Evolutionary conservation across 2,888 invertebrate genomes (phyloP).

Genomic region (Carpatolechia fugitivella): DNA sequence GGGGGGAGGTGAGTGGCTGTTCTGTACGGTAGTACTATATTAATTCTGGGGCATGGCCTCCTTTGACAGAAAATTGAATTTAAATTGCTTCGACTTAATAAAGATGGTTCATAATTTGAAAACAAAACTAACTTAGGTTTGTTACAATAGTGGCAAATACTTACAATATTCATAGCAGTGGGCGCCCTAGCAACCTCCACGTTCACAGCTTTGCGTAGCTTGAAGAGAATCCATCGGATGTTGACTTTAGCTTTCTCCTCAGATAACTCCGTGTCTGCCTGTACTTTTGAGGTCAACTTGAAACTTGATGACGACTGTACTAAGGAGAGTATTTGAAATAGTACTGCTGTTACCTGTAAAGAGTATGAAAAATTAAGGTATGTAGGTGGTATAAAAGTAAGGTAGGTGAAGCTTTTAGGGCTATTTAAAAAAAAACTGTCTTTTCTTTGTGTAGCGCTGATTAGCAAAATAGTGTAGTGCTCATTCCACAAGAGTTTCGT

Average conservation of each 20-base stretch:
- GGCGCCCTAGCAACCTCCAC: constrained; percentile 87
- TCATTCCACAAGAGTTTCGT: too few relatives aligned
- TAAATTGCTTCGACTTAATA: too few relatives aligned
- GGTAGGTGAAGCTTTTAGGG: too few relatives aligned
- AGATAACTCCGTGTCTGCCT: constrained; percentile 45
- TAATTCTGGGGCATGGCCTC: too few relatives aligned
- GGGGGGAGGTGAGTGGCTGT: too few relatives aligned
- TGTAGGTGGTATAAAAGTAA: background rate
- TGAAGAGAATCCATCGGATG: constrained; percentile 86
- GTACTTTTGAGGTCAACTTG: constrained; percentile 41
- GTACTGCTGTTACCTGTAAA: constrained; percentile 70
- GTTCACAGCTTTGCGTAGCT: constrained; percentile 86
- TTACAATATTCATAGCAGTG: constrained; percentile 84
- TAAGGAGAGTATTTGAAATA: constrained; percentile 77
- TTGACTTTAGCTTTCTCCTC: constrained; percentile 75
- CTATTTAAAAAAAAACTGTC: too few relatives aligned
- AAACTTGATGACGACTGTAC: constrained; percentile 52
- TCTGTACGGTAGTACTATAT: too few relatives aligned
- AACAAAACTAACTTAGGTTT: too few relatives aligned
- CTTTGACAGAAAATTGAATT: too few relatives aligned
- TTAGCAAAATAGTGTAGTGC: too few relatives aligned
- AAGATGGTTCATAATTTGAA: too few relatives aligned
- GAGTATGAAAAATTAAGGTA: background rate
- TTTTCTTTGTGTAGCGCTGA: too few relatives aligned
- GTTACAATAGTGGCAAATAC: constrained; percentile 45